Evolutionary conservation across 2,113 vertebrate genomes (phyloP).

Genomic region (Protobothrops mucrosquamatus): DNA sequence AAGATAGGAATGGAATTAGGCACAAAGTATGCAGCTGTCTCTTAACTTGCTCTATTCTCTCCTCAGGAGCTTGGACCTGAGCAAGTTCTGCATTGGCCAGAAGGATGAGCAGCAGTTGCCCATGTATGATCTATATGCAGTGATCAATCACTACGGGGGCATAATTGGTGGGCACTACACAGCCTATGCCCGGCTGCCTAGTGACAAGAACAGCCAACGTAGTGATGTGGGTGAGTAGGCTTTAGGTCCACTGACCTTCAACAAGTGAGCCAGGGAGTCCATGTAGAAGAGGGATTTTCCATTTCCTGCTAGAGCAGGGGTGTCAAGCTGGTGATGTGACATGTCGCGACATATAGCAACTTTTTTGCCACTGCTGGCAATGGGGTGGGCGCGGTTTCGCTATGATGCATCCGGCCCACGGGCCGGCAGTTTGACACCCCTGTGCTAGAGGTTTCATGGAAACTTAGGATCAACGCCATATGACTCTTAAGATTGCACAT

Average conservation of each 20-base stretch:
- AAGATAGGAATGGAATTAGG: neutral
- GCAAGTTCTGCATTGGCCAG: slow-evolving; percentile 96
- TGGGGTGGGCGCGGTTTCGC: no score
- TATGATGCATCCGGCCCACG: no score
- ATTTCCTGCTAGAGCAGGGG: no score
- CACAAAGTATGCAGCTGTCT: neutral
- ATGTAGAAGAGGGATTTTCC: neutral
- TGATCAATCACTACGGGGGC: slow-evolving; percentile 98
- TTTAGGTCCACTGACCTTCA: neutral
- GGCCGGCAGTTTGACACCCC: no score
- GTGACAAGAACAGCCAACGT: slow-evolving; percentile 95
- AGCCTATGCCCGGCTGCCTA: slow-evolving; percentile 90
- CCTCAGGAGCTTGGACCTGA: slow-evolving; percentile 89
- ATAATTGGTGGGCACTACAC: slow-evolving; percentile 99
- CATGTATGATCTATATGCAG: slow-evolving; percentile 93
- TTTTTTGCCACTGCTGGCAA: no score
- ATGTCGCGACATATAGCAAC: no score
- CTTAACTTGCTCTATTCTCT: neutral
- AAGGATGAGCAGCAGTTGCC: slow-evolving; percentile 92
- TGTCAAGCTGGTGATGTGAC: no score
- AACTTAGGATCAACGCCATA: neutral
- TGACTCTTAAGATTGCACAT: neutral
- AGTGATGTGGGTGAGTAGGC: slow-evolving; percentile 90
- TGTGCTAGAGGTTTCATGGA: neutral
- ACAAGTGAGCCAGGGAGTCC: neutral